Evolutionary conservation across 2,797 vertebrate genomes (phyloP).

Genomic region (Poeciliopsis gracilis): DNA sequence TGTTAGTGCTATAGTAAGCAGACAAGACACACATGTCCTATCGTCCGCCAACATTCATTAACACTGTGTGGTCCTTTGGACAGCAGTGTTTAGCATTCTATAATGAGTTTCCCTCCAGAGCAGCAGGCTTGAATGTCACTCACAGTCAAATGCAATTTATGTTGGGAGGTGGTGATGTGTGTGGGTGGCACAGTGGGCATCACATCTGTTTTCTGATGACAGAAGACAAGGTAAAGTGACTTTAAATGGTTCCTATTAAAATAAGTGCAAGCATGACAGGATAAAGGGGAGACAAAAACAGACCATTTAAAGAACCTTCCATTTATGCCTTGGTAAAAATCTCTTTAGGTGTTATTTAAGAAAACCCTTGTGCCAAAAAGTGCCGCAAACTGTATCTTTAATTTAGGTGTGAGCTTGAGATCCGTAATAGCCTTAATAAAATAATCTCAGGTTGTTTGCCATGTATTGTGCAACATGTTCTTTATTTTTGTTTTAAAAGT

Average conservation of each 20-base stretch:
- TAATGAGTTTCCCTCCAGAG: constrained; percentile 76
- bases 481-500: too few species aligned
- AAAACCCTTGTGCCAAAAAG: constrained; percentile 58
- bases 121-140: constrained; percentile 72
- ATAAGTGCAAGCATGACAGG: constrained; percentile 30
- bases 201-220: constrained; percentile 53
- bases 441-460: background rate
- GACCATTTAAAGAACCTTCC: constrained; percentile 30
- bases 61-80: constrained; percentile 73
- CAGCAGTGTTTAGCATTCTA: constrained; percentile 73
- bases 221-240: constrained; percentile 56
- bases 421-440: constrained; percentile 44
- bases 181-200: constrained; percentile 50
- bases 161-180: constrained; percentile 50
- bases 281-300: constrained; percentile 12
- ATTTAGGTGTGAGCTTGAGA: constrained; percentile 52
- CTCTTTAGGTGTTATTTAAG: constrained; percentile 41
- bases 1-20: constrained; percentile 52
- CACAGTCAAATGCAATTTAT: constrained; percentile 66
- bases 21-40: constrained; percentile 58
- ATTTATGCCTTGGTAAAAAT: constrained; percentile 36
- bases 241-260: constrained; percentile 44
- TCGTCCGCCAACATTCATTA: constrained; percentile 69
- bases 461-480: background rate
- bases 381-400: constrained; percentile 55